Conservation (phyloP, 2,888 invertebrate genomes). For the Drosophila fulvimacula region DNA sequence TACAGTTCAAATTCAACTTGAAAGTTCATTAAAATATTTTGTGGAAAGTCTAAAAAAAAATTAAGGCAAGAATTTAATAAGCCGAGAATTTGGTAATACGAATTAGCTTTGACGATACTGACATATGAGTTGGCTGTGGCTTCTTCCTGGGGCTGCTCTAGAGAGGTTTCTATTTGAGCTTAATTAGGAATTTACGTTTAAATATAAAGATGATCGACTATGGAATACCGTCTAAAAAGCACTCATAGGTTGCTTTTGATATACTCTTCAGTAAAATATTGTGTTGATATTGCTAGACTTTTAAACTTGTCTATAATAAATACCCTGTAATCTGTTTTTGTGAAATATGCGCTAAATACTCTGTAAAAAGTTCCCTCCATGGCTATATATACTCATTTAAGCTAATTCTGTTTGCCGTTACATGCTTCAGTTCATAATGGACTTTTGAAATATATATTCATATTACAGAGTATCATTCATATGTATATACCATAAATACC, state of each 20-base stretch:
- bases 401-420: neutral
- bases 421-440: neutral
- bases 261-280: no score
- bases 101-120: neutral
- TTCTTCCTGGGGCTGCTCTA: neutral
- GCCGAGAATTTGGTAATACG: neutral
- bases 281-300: no score
- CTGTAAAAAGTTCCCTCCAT: no score
- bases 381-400: no score
- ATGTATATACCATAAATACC: no score
- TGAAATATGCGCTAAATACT: neutral
- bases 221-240: neutral
- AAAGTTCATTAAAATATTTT: neutral
- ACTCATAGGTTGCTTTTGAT: no score
- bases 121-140: neutral
- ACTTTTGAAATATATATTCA: neutral
- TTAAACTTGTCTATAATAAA: no score
- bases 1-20: neutral
- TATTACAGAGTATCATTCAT: neutral
- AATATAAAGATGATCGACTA: neutral
- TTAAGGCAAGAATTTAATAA: neutral
- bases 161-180: neutral
- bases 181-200: neutral
- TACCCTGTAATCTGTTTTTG: neutral
- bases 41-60: neutral